Conservation (phyloP, 2,113 vertebrate species). For the Ammodytes marinus region DNA sequence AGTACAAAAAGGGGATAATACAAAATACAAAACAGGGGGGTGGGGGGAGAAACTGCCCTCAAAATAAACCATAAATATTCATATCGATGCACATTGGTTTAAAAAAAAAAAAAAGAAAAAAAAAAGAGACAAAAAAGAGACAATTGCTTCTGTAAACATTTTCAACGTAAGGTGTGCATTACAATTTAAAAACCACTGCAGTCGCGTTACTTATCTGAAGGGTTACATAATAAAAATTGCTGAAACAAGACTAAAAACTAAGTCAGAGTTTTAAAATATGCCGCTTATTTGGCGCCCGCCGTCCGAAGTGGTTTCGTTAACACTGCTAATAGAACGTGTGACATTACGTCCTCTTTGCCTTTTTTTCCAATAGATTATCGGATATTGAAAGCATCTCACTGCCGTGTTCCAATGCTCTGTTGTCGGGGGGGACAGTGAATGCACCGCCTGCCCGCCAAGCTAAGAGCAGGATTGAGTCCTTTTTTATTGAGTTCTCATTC, state of each 20-base stretch:
- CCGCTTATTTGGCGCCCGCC: constrained; percentile 33
- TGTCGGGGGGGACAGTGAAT: constrained; percentile 38
- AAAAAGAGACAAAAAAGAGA: too few species aligned
- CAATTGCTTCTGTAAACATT: constrained; percentile 83
- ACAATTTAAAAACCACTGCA: constrained; percentile 75
- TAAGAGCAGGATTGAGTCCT: constrained; percentile 28
- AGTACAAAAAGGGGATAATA: constrained; percentile 81
- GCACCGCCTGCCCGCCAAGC: constrained; percentile 18
- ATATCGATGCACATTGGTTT: constrained; percentile 77
- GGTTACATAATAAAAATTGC: constrained; percentile 65
- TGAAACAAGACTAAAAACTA: constrained; percentile 74
- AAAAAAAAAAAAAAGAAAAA: constrained; percentile 83
- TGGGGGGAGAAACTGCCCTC: constrained; percentile 51
- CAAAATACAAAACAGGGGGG: constrained; percentile 75
- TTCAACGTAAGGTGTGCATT: constrained; percentile 79
- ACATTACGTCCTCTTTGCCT: constrained; percentile 10
- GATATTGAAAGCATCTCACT: constrained; percentile 27
- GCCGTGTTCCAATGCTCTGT: constrained; percentile 5
- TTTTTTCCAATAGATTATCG: constrained; percentile 18
- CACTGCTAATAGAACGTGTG: constrained; percentile 62
- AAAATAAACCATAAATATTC: constrained; percentile 83
- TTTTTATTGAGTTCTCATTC: constrained; percentile 11
- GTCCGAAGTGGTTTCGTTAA: constrained; percentile 65
- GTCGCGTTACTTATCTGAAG: constrained; percentile 72
- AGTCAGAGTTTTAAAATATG: constrained; percentile 65